phyloP scores from a whole-genome alignment of 2,888 invertebrate species.

The Drosophila setosimentum region DNA sequence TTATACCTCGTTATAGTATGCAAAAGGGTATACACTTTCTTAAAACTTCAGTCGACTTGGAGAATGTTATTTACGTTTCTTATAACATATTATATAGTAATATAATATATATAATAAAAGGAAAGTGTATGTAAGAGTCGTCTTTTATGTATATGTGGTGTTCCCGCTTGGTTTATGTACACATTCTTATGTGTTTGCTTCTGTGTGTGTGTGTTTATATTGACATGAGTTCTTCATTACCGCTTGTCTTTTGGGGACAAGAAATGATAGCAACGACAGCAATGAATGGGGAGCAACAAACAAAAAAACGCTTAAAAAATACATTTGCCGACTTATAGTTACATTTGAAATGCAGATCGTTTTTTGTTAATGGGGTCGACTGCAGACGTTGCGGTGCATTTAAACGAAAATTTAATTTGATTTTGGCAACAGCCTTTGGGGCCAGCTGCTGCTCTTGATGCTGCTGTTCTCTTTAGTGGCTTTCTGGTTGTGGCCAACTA shows the following conservation, averaged over 20 bases:
- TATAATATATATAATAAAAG: no score
- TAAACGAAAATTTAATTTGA: slow-evolving; percentile 78
- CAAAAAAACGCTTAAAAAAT: slow-evolving; percentile 28
- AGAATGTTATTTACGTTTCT: not conserved
- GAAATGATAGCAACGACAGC: slow-evolving; percentile 19
- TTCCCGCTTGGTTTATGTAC: slow-evolving; percentile 10
- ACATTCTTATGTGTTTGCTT: not conserved
- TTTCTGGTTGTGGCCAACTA: slow-evolving; percentile 51
- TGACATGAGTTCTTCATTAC: slow-evolving; percentile 68
- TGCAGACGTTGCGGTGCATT: slow-evolving; percentile 50
- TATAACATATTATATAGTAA: no score
- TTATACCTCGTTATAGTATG: not conserved
- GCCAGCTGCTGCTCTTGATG: slow-evolving; percentile 2
- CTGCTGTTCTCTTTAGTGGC: slow-evolving; percentile 15
- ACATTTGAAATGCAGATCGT: not conserved
- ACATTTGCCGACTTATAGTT: slow-evolving; percentile 45
- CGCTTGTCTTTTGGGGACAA: slow-evolving; percentile 38
- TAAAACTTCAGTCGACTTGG: no score
- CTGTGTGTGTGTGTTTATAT: slow-evolving; percentile 37
- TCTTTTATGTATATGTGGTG: slow-evolving; percentile 7
- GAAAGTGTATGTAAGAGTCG: slow-evolving; percentile 7
- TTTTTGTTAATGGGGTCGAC: slow-evolving; percentile 45
- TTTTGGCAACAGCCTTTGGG: slow-evolving; percentile 43
- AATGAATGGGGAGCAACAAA: not conserved
- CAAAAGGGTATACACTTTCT: not conserved